phyloP scores from a whole-genome alignment of 2,797 vertebrate genomes.

The Intellagama lesueurii region DNA sequence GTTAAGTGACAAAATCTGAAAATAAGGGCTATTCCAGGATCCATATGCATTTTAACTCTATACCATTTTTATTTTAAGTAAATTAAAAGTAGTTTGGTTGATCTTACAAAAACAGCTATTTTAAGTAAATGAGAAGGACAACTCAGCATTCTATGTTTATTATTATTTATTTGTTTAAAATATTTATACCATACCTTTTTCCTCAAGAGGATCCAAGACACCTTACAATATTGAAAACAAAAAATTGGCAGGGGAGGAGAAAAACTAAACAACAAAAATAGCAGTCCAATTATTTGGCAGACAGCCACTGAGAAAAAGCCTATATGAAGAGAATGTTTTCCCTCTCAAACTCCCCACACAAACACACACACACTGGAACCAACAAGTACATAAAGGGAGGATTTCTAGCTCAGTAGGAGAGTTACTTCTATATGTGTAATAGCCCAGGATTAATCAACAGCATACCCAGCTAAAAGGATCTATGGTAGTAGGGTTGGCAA shows the following conservation, averaged over 20 bases:
- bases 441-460: neutral
- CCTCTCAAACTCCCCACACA: too few species aligned
- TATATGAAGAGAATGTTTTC: too few species aligned
- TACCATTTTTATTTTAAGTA: neutral
- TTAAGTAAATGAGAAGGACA: too few species aligned
- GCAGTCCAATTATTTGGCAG: too few species aligned
- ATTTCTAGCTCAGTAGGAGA: neutral
- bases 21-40: neutral
- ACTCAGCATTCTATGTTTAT: too few species aligned
- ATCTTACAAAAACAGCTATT: neutral
- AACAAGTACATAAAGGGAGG: neutral
- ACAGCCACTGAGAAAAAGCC: too few species aligned
- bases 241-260: too few species aligned
- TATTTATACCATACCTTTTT: too few species aligned
- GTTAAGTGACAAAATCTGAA: neutral
- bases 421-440: neutral
- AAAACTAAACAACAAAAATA: too few species aligned
- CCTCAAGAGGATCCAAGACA: too few species aligned
- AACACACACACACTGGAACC: neutral
- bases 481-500: neutral
- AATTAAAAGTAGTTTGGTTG: neutral
- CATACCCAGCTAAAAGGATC: neutral
- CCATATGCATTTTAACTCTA: neutral
- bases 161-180: too few species aligned
- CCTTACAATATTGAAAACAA: too few species aligned